A percentile compares a stretch with the other conserved stretches of the same genome.
Evolutionary conservation across 2,797 vertebrate genomes (phyloP).

Genomic region (Channallabes apus): DNA sequence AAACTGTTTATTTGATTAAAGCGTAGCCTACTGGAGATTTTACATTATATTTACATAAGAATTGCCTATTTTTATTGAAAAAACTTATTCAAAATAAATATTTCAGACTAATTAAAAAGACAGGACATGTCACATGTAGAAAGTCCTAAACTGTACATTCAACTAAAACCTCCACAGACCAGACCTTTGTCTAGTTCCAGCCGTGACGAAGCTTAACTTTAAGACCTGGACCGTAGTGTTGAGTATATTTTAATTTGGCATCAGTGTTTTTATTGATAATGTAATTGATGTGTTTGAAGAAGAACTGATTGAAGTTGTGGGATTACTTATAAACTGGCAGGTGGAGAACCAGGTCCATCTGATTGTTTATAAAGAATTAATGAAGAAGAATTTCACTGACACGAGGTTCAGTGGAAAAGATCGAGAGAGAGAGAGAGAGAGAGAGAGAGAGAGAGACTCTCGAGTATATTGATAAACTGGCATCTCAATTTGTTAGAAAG

Average conservation of each 20-base stretch:
- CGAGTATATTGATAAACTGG: constrained; percentile 72
- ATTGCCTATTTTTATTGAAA: not conserved
- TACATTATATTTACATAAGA: not conserved
- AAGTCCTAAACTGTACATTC: not conserved
- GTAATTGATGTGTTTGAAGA: no score
- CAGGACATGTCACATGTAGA: not conserved
- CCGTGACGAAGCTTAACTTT: not conserved
- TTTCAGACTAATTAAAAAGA: not conserved
- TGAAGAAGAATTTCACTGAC: not conserved
- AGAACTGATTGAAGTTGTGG: not conserved
- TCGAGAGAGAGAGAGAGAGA: not conserved
- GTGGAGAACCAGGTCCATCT: not conserved
- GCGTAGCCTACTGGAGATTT: no score
- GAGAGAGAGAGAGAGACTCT: constrained; percentile 49
- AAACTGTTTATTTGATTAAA: no score
- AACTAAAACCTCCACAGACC: not conserved
- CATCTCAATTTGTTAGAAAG: constrained; percentile 63
- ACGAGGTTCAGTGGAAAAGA: not conserved
- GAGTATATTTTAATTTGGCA: no score
- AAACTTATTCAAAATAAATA: not conserved
- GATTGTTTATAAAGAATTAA: not conserved
- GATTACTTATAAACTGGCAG: not conserved
- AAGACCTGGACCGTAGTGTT: no score
- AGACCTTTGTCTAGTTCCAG: not conserved
- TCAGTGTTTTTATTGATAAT: no score